Base-by-base conservation (phyloP, 2,797 vertebrate species). In the Mastacembelus armatus region DNA sequence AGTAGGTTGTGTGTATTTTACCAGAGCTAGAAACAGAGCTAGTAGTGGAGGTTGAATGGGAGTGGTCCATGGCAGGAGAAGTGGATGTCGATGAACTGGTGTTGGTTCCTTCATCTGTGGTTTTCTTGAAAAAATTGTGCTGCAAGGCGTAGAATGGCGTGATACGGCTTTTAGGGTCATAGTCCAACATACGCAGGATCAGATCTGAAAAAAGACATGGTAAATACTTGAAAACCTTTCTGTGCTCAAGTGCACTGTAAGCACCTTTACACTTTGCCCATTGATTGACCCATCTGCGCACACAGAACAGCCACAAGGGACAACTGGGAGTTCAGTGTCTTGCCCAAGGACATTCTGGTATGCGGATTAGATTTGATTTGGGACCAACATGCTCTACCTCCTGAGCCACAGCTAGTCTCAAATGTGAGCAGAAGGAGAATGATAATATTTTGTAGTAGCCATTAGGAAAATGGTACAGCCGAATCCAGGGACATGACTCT, bases 61-160 rank as follows among this genome's bases (percentile, higher is more conserved):
- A 96, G 93, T 96, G 96, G 92, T 97, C 96, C 91, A 97, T 96
- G 88, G 95, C 95, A 71, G 96, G 95, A 85, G 95, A 95, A 77
- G 96, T 96, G 86, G 96, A 98, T 85, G 95, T 96, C 86, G 96
- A 97, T 93, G 95, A 96, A 93, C 95, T 96, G 76, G 96, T 98
- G 93, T 97, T 97, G 87, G 96, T 97, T 92, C 96, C 96, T 91
- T 98, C 96, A 51, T 98, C 96, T 47, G 95, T 96, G 11, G 96
- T 97, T 84, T 96, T 96, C 90, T 97, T 97, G 89, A 98, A 98
- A 94, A 98, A 98, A 89, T 97, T 96, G 86, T 98, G 96, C 93
- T 98, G 96, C 92, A 98, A 95, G 72, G 96, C 96, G 68, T 97
- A 96, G 91, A 98, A 95, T 54, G 96, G 96, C 43, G 96, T 98